A percentile compares a stretch with the other conserved stretches of the same genome.
Conservation (phyloP, 2,113 vertebrate species). For the Anhinga rufa region DNA sequence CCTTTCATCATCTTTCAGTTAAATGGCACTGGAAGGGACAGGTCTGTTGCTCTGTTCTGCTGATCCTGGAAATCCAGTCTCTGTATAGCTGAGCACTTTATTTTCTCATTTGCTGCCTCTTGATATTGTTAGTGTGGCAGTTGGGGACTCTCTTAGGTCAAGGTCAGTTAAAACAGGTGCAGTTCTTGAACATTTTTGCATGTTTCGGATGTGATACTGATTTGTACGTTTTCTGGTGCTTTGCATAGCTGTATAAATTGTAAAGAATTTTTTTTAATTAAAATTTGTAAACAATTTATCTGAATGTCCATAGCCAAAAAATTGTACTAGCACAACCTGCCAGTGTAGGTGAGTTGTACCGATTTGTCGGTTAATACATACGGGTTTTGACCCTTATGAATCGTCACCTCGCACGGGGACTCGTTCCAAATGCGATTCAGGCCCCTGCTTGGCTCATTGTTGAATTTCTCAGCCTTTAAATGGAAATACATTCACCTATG, state of each 20-base stretch:
- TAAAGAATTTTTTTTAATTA: not conserved
- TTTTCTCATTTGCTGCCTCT: not conserved
- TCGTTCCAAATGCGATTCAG: not conserved
- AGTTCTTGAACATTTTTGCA: not conserved
- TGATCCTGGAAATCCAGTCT: not conserved
- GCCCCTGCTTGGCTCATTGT: not conserved
- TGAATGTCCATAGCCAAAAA: not conserved
- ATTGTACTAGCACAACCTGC: not conserved
- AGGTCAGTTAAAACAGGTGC: not conserved
- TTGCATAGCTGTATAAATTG: not conserved
- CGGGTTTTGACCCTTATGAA: not conserved
- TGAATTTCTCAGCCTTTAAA: not conserved
- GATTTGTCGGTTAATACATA: not conserved
- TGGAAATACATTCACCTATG: not conserved
- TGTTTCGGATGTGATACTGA: not conserved
- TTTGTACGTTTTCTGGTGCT: not conserved
- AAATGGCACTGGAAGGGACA: not conserved
- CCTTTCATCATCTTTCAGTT: not conserved
- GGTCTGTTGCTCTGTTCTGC: not conserved
- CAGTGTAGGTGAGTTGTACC: not conserved
- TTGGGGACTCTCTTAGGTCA: not conserved
- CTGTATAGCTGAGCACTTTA: accelerated
- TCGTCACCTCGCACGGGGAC: accelerated
- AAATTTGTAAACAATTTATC: not conserved
- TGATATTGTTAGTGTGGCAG: not conserved